Percentiles rank a stretch among this genome's conserved stretches.
Conservation (phyloP, 2,797 vertebrate species). For the Microtus californicus region DNA sequence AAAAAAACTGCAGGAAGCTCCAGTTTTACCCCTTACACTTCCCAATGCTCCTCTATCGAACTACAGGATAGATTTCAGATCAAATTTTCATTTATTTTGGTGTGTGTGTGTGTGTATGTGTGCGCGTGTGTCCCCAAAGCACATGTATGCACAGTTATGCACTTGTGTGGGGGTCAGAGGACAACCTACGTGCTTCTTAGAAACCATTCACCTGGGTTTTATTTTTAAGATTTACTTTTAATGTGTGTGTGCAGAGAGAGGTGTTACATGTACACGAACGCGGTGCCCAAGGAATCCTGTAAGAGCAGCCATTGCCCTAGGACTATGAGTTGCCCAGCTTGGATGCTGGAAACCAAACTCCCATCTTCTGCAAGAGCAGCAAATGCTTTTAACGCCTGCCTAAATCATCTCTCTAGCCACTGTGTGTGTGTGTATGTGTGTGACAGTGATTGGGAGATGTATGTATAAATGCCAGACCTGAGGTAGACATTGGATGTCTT, state of each 20-base stretch:
- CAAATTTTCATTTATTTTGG: neutral
- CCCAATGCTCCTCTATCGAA: neutral
- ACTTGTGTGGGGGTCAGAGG: neutral
- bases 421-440: neutral
- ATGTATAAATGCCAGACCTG: neutral
- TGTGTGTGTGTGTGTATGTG: neutral
- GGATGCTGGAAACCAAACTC: neutral
- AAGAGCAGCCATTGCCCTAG: neutral
- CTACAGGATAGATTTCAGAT: slow-evolving; percentile 27
- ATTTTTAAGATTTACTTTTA: neutral
- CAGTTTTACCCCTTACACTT: slow-evolving; percentile 27
- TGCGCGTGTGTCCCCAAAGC: neutral
- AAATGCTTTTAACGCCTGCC: neutral
- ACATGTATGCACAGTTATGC: neutral
- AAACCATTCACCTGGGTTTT: neutral
- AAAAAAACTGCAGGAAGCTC: slow-evolving; percentile 21
- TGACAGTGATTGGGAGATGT: neutral
- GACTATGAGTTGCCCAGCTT: neutral
- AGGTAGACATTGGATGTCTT: neutral
- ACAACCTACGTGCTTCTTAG: neutral
- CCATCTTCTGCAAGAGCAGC: neutral
- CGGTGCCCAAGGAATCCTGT: neutral
- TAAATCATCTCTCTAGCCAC: neutral
- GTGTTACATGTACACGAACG: neutral
- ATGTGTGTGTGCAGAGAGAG: neutral